These are phyloP conservation scores for Ceraclea dissimilis DNA, from an alignment of 2,888 invertebrate genomes.

Conservation along the genomic window DNA sequence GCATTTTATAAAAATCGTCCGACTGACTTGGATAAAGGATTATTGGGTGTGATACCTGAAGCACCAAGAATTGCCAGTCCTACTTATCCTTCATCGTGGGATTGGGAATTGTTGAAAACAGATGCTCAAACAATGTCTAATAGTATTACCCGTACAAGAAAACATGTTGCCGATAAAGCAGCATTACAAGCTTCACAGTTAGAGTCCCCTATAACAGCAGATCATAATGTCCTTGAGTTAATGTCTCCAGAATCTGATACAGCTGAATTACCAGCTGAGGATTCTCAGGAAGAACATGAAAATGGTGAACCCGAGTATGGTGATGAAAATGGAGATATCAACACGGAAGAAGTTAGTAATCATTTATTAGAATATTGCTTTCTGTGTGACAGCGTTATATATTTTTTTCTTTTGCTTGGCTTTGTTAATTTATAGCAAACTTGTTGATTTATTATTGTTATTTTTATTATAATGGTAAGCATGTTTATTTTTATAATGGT, in stretches of 20 bases:
- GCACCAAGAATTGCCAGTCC: constrained; percentile 72
- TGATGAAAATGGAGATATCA: constrained; percentile 23
- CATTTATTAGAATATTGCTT: constrained; percentile 4
- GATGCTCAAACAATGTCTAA: constrained; percentile 39
- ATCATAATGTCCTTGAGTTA: constrained; percentile 13
- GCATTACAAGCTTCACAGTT: neutral
- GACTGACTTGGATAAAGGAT: constrained; percentile 67
- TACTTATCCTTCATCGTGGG: constrained; percentile 61
- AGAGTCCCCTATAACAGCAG: neutral
- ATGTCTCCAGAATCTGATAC: constrained; percentile 22
- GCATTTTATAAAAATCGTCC: constrained; percentile 69
- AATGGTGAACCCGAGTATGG: constrained; percentile 26
- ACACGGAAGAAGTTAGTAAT: constrained; percentile 18
- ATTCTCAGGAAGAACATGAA: constrained; percentile 28
- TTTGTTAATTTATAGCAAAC: constrained; percentile 13
- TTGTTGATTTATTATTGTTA: neutral
- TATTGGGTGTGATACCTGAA: constrained; percentile 65
- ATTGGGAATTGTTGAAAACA: constrained; percentile 60
- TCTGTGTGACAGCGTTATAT: constrained; percentile 8
- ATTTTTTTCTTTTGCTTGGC: constrained; percentile 16
- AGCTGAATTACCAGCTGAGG: constrained; percentile 20
- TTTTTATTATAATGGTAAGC: neutral
- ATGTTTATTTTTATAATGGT: neutral
- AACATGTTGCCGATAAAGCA: constrained; percentile 27
- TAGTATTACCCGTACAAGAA: constrained; percentile 39